These are phyloP conservation scores for Tuta absoluta DNA, from an alignment of 2,888 invertebrate genomes.

Conservation along the genomic window DNA sequence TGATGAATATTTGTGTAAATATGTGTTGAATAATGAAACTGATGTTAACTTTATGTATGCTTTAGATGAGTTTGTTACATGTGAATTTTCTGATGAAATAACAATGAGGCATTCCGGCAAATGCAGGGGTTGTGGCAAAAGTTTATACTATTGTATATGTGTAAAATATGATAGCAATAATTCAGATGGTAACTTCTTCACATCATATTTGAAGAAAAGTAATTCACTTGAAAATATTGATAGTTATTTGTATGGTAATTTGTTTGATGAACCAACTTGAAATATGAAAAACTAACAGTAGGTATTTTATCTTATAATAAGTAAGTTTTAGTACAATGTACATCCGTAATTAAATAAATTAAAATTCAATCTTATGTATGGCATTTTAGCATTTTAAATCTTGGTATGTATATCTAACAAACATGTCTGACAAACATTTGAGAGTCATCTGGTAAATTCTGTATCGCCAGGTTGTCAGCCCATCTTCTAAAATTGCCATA, in stretches of 20 bases:
- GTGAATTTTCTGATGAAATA: slow-evolving; percentile 67
- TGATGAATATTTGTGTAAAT: slow-evolving; percentile 84
- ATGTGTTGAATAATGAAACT: slow-evolving; percentile 68
- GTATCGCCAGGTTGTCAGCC: too few species aligned
- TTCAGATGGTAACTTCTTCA: slow-evolving; percentile 64
- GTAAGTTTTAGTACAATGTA: too few species aligned
- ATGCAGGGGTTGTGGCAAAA: slow-evolving; percentile 69
- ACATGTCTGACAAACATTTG: too few species aligned
- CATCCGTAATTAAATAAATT: too few species aligned
- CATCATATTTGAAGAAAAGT: slow-evolving; percentile 54
- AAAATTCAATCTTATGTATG: too few species aligned
- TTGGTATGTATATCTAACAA: too few species aligned
- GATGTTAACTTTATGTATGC: slow-evolving; percentile 49
- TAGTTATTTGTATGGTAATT: slow-evolving; percentile 67
- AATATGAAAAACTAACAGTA: neutral
- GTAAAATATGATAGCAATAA: slow-evolving; percentile 56
- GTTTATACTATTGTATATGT: slow-evolving; percentile 66
- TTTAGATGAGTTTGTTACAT: slow-evolving; percentile 59
- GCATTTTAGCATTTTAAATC: too few species aligned
- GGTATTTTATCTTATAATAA: neutral
- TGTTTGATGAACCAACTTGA: slow-evolving; percentile 57
- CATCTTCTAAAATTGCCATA: too few species aligned
- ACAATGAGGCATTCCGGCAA: slow-evolving; percentile 67
- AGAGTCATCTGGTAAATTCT: too few species aligned
- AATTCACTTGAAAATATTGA: slow-evolving; percentile 70